Evolutionary conservation across 2,888 invertebrate genomes (phyloP), one percentile per base, ranked within the genome.

Genomic region (Synanthedon tipuliformis): DNA sequence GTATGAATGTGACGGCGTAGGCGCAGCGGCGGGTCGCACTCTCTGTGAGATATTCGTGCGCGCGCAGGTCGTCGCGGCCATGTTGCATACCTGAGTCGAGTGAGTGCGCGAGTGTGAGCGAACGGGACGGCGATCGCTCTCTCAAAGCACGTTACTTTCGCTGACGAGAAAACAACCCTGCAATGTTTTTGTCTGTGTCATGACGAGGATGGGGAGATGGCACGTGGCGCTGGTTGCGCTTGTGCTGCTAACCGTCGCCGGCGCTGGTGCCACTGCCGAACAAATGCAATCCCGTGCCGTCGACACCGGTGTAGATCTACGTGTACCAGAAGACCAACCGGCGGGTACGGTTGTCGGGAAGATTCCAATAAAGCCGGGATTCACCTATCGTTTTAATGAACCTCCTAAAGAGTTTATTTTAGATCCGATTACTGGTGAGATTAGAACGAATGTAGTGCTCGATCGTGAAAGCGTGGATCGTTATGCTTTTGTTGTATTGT

Each of bases 301-400:
- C 56, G 95, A 95, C 76, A 95, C 95, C 48, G 89, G 95, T 62
- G 93, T 95, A 51, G 94, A 94, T 67, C 92, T 97, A 67, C 93
- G 94, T 70, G 92, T 97, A 58, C 89, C 90, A 55, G 98, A 98
- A 80, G 95, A 94, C 57, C 93, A 93, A 71, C 93, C 95, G 8
- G 89, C 91, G 55, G 96, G 95, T 50, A 95, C 95, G 1, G 75
- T 92, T 50, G 96, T 98, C 27, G 98, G 98, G 12, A 90, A 89
- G 65, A 96, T 98, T 64, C 95, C 96, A 40, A 94, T 91, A 7
- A 94, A 95, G 75, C 90, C 93, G 4, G 95, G 94, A 56, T 97
- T 96, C 76, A 95, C 94, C 0, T 98, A 98, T 75, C 91, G 95
- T 58, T 96, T 98, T 78, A 97, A 96, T 86, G 97, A 97, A 73